These are phyloP conservation scores for Lathronympha strigana DNA, from an alignment of 2,888 invertebrate genomes.

Conservation along the genomic window DNA sequence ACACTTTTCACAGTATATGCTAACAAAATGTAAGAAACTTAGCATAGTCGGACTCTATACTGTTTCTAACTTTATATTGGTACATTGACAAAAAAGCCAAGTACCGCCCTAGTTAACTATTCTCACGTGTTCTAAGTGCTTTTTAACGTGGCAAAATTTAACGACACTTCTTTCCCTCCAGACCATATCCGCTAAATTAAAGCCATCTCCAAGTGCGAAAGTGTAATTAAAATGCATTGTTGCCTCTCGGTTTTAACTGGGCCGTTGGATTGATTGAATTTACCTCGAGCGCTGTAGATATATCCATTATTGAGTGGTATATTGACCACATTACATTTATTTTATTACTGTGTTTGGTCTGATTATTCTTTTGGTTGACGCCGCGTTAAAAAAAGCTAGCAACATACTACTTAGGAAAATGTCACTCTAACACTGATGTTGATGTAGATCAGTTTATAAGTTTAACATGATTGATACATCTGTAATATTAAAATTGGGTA, in stretches of 20 bases:
- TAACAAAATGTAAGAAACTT: too few relatives aligned
- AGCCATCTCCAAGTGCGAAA: constrained; percentile 30
- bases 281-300: constrained; percentile 12
- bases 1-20: too few relatives aligned
- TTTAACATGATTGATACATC: too few relatives aligned
- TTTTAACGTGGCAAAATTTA: constrained; percentile 22
- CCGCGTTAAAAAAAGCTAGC: too few relatives aligned
- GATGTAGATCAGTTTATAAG: too few relatives aligned
- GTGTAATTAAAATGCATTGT: constrained; percentile 32
- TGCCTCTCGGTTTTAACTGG: constrained; percentile 25
- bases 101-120: constrained; percentile 2
- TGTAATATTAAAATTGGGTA: too few relatives aligned
- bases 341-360: background rate
- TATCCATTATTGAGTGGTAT: constrained; percentile 16
- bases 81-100: constrained; percentile 9
- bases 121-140: constrained; percentile 18
- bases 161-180: background rate
- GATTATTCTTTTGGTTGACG: too few relatives aligned
- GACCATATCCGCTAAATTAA: constrained; percentile 4
- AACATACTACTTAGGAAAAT: too few relatives aligned
- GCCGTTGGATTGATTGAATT: constrained; percentile 24
- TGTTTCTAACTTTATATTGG: background rate
- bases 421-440: too few relatives aligned
- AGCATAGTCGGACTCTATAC: too few relatives aligned
- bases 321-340: constrained; percentile 8